phyloP scores from a whole-genome alignment of 2,888 invertebrate genomes.

The Clanis bilineata region DNA sequence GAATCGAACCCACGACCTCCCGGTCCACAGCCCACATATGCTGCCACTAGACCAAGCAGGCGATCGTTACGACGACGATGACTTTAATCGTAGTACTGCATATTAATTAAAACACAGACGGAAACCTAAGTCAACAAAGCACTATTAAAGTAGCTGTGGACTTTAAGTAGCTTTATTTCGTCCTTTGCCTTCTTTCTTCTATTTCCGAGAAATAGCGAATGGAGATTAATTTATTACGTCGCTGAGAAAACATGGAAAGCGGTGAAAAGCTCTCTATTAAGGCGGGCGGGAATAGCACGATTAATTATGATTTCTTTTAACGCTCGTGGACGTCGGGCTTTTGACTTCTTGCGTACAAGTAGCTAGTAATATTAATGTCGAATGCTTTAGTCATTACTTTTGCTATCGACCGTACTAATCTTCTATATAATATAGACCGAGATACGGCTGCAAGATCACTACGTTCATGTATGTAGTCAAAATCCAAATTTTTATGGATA shows the following conservation, averaged over 20 bases:
- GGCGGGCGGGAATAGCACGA: conserved; percentile 67
- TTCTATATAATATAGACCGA: too few relatives aligned
- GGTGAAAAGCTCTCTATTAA: conserved; percentile 75
- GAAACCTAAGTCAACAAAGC: conserved; percentile 3
- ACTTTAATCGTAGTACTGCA: too few relatives aligned
- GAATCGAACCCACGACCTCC: too few relatives aligned
- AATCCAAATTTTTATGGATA: too few relatives aligned
- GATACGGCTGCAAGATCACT: too few relatives aligned
- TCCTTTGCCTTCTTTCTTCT: conserved; percentile 49
- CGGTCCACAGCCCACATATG: too few relatives aligned
- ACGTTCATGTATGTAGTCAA: too few relatives aligned
- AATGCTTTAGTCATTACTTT: conserved; percentile 14
- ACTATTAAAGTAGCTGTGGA: conserved; percentile 44
- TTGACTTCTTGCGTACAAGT: conserved; percentile 44
- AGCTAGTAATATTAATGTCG: conserved; percentile 46
- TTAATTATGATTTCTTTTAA: conserved; percentile 81
- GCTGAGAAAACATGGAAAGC: conserved; percentile 75
- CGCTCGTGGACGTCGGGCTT: conserved; percentile 54
- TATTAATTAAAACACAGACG: background rate
- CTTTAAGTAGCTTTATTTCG: conserved; percentile 67
- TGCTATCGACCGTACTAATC: background rate
- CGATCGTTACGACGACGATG: too few relatives aligned
- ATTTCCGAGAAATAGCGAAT: conserved; percentile 58
- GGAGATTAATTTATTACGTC: conserved; percentile 80
- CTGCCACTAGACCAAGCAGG: too few relatives aligned